Conservation (phyloP, 2,888 invertebrate genomes). For the Scelioninae gen. 2 region DNA sequence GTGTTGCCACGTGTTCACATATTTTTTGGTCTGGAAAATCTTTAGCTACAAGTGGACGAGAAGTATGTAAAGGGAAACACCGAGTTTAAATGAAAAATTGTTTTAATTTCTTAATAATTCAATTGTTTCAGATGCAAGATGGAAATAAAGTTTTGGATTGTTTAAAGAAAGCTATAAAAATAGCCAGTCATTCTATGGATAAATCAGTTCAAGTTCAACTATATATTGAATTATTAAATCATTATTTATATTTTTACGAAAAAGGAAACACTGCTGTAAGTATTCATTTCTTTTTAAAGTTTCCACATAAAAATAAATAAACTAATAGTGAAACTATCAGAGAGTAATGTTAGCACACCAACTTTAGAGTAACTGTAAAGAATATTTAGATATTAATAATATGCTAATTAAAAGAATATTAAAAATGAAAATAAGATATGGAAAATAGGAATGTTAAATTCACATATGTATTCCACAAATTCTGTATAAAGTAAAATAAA, state of each 20-base stretch:
- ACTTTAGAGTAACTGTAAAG: no score
- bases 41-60: conserved; percentile 75
- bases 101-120: neutral
- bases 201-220: conserved; percentile 96
- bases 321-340: no score
- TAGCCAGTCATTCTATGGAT: conserved; percentile 99
- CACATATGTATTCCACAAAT: no score
- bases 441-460: no score
- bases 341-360: no score
- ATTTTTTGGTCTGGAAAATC: conserved; percentile 96
- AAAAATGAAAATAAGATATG: no score
- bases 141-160: conserved; percentile 95
- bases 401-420: no score
- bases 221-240: conserved; percentile 94
- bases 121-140: conserved; percentile 83
- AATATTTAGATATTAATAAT: no score
- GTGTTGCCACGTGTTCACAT: conserved; percentile 94
- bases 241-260: conserved; percentile 95
- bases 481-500: no score
- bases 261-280: conserved; percentile 85
- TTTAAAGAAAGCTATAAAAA: conserved; percentile 94
- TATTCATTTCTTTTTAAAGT: conserved; percentile 31
- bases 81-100: neutral
- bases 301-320: no score
- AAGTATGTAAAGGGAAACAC: conserved; percentile 66